Evolutionary conservation across 2,113 vertebrate genomes (phyloP), one percentile per base, ranked within the genome.

Genomic region (Taxidea taxus): DNA sequence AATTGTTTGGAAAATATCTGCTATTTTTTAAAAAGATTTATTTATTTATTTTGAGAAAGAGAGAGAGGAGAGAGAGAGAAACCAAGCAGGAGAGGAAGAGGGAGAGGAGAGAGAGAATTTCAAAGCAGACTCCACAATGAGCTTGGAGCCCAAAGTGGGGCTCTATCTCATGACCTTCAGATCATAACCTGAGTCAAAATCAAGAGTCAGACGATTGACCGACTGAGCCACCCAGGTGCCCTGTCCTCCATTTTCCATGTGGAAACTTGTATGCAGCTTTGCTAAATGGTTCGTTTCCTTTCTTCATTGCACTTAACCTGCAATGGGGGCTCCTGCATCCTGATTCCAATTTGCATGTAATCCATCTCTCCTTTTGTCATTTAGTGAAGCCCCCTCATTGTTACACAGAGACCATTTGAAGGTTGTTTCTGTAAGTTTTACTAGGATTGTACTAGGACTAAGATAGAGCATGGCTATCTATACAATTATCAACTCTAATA

Each of bases 241-340:
- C 34, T 8, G 9, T 68, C 66, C 34, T 20, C 31, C n/a, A 81
- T 7, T 70, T 62, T 37, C 47, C 37, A n/a, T 2, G 1, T 83
- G 77, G 34, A 85, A 68, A 42, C 64, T 13, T 27, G 7, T 8
- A 68, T 6, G 9, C 15, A 56, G 10, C n/a, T 93, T 34, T 90
- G 10, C 44, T 66, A 58, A 74, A 37, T 6, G 31, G 56, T 16
- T 51, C 2, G 27, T 85, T 27, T 75, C n/a, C 18, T 56, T 84
- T 70, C 27, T n/a, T 54, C 68, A 60, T n/a, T 29, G 34, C 15
- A 31, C 47, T 42, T 31, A 21, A 3, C 9, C 7, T 27, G 42
- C 13, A 49, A 2, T 7, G 2, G 15, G 25, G 42, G 0, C 3
- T 70, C 15, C 18, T 58, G 31, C 6, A 66, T 12, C 3, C 15